phyloP scores from a whole-genome alignment of 2,888 invertebrate species.

The Phyllotreta striolata region DNA sequence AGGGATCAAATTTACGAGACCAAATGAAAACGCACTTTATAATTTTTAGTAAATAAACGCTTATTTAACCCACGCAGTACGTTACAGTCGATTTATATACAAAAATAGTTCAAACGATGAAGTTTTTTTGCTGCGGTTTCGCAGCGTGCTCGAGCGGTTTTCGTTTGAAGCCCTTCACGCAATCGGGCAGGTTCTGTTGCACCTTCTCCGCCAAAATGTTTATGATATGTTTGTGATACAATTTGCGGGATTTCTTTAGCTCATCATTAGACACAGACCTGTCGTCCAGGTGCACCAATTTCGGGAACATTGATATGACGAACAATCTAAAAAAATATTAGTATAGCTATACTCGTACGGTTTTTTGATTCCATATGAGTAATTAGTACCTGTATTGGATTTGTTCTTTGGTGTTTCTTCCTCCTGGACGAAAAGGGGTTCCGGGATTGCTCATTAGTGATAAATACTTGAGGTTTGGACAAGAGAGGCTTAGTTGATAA shows the following conservation, averaged over 20 bases:
- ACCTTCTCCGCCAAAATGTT: conserved; percentile 61
- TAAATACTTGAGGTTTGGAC: conserved; percentile 77
- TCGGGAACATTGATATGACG: conserved; percentile 76
- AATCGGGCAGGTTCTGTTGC: conserved; percentile 49
- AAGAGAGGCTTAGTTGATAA: conserved; percentile 72
- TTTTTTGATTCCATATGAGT: neutral
- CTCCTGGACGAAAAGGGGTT: conserved; percentile 78
- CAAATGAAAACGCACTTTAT: neutral
- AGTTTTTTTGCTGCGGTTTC: conserved; percentile 43
- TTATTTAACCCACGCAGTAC: too few species aligned
- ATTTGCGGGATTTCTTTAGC: conserved; percentile 64
- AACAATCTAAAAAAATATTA: conserved; percentile 68
- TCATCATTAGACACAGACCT: conserved; percentile 73
- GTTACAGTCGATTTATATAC: neutral
- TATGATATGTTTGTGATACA: conserved; percentile 70
- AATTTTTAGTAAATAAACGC: too few species aligned
- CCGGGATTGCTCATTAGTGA: conserved; percentile 88
- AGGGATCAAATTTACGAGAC: conserved; percentile 42
- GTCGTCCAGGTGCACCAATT: conserved; percentile 76
- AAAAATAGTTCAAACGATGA: conserved; percentile 12
- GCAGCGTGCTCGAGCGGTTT: conserved; percentile 31
- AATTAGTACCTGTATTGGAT: conserved; percentile 73
- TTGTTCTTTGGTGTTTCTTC: conserved; percentile 79
- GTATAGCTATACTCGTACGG: neutral
- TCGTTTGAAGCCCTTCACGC: conserved; percentile 50